Evolutionary conservation across 2,888 invertebrate species (phyloP), one percentile per base, ranked within the genome.

Genomic region (Frankliniella intonsa): DNA sequence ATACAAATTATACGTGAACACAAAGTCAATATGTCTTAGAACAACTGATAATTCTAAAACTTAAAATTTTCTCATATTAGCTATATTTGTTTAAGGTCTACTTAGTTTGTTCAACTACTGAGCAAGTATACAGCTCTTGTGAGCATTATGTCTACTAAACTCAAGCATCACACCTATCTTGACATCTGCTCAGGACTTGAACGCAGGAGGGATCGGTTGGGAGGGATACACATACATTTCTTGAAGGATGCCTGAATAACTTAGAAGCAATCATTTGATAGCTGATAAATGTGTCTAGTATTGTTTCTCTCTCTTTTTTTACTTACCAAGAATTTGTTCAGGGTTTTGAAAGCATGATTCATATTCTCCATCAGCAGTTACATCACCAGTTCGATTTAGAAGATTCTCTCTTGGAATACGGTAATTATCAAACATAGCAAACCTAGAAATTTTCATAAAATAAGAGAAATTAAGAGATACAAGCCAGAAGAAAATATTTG

Each of bases 341-440:
- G 94, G 92, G 87, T 97, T 95, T 87, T 94, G 94, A 86, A 94
- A 93, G 0, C 93, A 91, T 0, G 95, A 92, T 80, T 92, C 89
- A 88, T 97, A 98, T 85, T 92, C 91, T 3, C 98, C 98, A 65
- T 93, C 91, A 8, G 92, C 91, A 62, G 94, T 94, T 0, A 98
- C 95, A 85, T 97, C 97, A 0, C 96, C 97, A 27, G 93, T 92
- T 86, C 93, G 94, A 87, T 97, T 97, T 83, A 98, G 88, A 0
- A 98, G 90, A 85, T 92, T 92, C 82, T 92, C 93, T 82, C 94
- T 92, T 0, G 97, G 94, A 80, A 98, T 91, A 62, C 92, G 91
- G 87, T 95, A 96, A 83, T 96, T 92, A 86, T 95, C 89, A 86
- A 95, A 95, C 89, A 94, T 92, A 0, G 94, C 88, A 86, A 94